Base-by-base conservation (phyloP, 2,888 invertebrate species). In the Actias luna region DNA sequence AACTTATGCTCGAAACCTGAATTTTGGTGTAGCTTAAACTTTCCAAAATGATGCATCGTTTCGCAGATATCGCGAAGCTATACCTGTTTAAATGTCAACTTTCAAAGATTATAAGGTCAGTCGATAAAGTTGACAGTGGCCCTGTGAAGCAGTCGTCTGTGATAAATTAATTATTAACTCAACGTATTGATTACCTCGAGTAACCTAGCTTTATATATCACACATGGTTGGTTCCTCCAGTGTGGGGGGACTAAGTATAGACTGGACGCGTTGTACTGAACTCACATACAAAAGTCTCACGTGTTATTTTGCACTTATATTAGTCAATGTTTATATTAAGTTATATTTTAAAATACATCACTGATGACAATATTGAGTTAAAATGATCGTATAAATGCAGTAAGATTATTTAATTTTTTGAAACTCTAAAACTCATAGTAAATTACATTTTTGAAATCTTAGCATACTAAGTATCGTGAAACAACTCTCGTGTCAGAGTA, bases 211-310 rank as follows among this genome's bases (percentile, higher is more conserved):
- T 46, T 46, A 75, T 74, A 74, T 76, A 81, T 83, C 83, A 87
- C 85, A 87, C 84, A 76, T 83, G 86, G 80, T 66, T 85, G 84
- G 76, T 69, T 78, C 73, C 73, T 70, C 67, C 74, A 69, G 58
- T 61, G 60, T 59, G 57, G 42, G 57, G 35, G 25, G 39, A 57
- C 42, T 90, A 91, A 88, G 86, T 89, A 88, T 90, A 92, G 85
- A 76, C 29, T 35, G 36, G 33, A 27, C 50, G 33, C 25, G 25
- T 39, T 42, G 39, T 57, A 42, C 29, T 55, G 55, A 55, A 55
- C n/a, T 55, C 55, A 29, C 55, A 29, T 16, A 55, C n/a, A 55
- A 55, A 55, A 55, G 55, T 55, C 16, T 27, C 55, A 55, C 29
- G 55, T 55, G 27, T 55, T 55, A 29, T 29, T 55, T 55, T 55